Base-by-base conservation (phyloP, 2,888 invertebrate genomes). In the Platypus cylindrus region DNA sequence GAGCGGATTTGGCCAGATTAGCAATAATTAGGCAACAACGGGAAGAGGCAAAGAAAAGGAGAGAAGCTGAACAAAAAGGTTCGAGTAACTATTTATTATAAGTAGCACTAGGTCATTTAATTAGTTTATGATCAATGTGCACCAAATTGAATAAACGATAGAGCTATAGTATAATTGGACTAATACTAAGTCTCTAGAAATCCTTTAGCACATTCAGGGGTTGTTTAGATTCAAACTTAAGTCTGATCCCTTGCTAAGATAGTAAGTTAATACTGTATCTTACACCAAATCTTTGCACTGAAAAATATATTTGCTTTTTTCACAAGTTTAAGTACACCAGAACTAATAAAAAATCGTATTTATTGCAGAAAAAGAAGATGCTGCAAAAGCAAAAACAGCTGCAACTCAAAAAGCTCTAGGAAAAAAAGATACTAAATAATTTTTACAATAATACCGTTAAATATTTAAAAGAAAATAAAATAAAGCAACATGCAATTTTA, bases 21-120 rank as follows among this genome's bases (percentile, higher is more conserved):
- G 94, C 94, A 3, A 81, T 95, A 48, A 89, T 97, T 48, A 78
- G 84, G 40, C 90, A 94, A 59, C 91, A 95, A 62, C 68, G 95
- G 11, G 94, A 91, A 54, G 94, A 95, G 49, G 93, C 93, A 0
- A 89, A 90, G n/a, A 83, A 83, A 50, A 78, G 83, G 53, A 71
- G 90, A 30, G 94, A 93, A 53, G 77, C 76, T 4, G 94, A 94
- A 46, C 77, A 75, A 51, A 77, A 78, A 65, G 73, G 77, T 59
- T 20, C 5, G 11, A 20, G n/a, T n/a, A n/a, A n/a, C n/a, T n/a
- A n/a, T n/a, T n/a, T n/a, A n/a, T n/a, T n/a, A n/a, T n/a, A n/a
- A n/a, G n/a, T n/a, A n/a, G n/a, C n/a, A n/a, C n/a, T n/a, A n/a
- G n/a, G n/a, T n/a, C n/a, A n/a, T n/a, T n/a, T n/a, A n/a, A n/a